Base-by-base conservation (phyloP, 2,113 vertebrate genomes). In the Eulemur rufifrons region DNA sequence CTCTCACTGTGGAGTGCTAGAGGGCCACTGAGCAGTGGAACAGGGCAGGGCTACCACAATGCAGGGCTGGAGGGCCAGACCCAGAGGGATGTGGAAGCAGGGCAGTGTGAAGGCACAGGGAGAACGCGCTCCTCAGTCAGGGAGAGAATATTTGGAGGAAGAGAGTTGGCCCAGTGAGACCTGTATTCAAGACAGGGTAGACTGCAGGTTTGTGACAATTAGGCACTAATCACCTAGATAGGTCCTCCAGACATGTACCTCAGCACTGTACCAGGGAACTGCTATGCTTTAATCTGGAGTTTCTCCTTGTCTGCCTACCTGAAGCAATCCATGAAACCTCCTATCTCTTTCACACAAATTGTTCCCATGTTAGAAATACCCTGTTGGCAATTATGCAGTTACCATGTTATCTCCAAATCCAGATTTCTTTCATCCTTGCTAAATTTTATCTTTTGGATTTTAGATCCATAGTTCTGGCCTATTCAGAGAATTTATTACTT, bases 391-490 rank as follows among this genome's bases (percentile, higher is more conserved):
- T 84, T 93, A 86, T 50, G 37, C 1, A 34, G 42, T 92, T 63
- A 90, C 76, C 32, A 78, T 32, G 42, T 82, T 78, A 78, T 56
- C 63, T 89, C 23, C 63, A 88, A 93, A 82, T 73, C 34, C 1
- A 89, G 66, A 83, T 61, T 93, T 91, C 47, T 77, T 78, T 91
- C 42, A 93, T 66, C 52, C 73, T 92, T 88, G 42, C 32, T 93
- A 82, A 86, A 64, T 90, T 88, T 71, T 92, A 12, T 64, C 45
- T 69, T 88, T 47, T 73, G 5, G 39, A 89, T 89, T 89, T 93
- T 89, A 95, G 66, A 66, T 66, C 80, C 39, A 47, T n/a, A 88
- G 63, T 47, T 86, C 27, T 61, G 93, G 64, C 39, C 34, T 39
- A 71, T 68, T 95, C 37, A 71, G 34, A 73, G 39, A 88, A 92